These are phyloP conservation scores for Campoplex nolae DNA, from an alignment of 2,888 invertebrate genomes.

Conservation along the genomic window DNA sequence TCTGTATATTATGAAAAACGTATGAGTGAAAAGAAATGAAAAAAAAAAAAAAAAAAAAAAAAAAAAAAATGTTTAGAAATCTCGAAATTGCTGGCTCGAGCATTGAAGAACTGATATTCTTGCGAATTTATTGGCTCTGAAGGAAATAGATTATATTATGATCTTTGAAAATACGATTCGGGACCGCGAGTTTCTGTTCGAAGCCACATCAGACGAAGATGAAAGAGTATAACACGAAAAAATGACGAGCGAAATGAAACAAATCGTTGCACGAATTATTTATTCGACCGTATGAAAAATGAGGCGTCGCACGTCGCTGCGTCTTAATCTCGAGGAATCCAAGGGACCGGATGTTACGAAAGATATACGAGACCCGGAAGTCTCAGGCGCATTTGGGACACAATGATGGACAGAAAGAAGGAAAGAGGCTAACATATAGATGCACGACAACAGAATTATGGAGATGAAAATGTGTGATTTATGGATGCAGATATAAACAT, in stretches of 20 bases:
- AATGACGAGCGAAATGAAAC: background rate
- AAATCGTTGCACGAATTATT: background rate
- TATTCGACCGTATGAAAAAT: background rate
- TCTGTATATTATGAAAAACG: background rate
- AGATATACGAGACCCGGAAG: background rate
- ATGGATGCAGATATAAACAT: conserved; percentile 8
- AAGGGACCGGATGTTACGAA: background rate
- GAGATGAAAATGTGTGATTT: conserved; percentile 23
- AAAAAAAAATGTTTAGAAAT: background rate
- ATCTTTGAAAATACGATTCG: too few relatives aligned
- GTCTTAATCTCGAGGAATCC: conserved; percentile 3
- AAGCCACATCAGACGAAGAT: background rate
- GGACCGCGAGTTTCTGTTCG: too few relatives aligned
- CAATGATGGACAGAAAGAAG: background rate
- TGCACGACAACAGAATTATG: background rate
- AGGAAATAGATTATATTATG: too few relatives aligned
- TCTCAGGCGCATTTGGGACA: background rate
- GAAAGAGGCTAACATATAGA: background rate
- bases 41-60: too few relatives aligned
- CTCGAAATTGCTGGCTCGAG: background rate
- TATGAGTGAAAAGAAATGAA: background rate
- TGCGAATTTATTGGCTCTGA: too few relatives aligned
- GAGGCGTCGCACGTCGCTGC: too few relatives aligned
- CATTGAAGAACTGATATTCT: background rate
- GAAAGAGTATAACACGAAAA: too few relatives aligned